These are phyloP conservation scores for Manacus vitellinus DNA, from an alignment of 2,113 vertebrate species.

Conservation along the genomic window DNA sequence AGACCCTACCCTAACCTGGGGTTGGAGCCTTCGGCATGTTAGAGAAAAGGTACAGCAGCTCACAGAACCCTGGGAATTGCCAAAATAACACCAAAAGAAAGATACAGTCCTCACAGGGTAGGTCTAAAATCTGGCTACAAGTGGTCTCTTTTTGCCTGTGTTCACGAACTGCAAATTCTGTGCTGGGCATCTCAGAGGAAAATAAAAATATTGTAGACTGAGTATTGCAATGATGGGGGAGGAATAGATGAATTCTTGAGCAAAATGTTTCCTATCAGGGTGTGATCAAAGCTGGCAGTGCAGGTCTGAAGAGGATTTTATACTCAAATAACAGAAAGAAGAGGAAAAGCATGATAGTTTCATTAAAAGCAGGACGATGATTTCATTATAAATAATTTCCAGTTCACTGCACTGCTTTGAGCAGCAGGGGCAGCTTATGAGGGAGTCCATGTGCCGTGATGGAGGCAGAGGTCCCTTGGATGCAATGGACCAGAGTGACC, in stretches of 20 bases:
- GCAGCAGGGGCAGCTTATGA: not conserved
- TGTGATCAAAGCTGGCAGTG: not conserved
- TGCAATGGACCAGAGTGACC: not conserved
- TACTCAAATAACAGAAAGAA: not conserved
- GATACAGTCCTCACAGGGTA: not conserved
- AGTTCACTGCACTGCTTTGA: not conserved
- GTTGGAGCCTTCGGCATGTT: rapidly evolving
- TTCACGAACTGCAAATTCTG: not conserved
- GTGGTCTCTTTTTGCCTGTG: not conserved
- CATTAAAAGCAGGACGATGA: not conserved
- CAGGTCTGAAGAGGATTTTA: not conserved
- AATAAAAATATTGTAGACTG: not conserved
- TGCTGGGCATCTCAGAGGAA: not conserved
- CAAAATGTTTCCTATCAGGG: not conserved
- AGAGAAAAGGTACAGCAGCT: not conserved
- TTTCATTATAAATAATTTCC: not conserved
- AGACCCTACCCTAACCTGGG: not conserved
- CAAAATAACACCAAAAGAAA: not conserved
- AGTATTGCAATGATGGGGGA: not conserved
- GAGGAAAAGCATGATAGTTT: not conserved
- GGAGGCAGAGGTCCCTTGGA: not conserved
- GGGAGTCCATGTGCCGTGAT: rapidly evolving
- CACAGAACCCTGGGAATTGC: not conserved
- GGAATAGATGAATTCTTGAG: not conserved
- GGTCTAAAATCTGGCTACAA: not conserved